Base-by-base conservation (phyloP, 2,888 invertebrate genomes). In the Volucella zonaria region DNA sequence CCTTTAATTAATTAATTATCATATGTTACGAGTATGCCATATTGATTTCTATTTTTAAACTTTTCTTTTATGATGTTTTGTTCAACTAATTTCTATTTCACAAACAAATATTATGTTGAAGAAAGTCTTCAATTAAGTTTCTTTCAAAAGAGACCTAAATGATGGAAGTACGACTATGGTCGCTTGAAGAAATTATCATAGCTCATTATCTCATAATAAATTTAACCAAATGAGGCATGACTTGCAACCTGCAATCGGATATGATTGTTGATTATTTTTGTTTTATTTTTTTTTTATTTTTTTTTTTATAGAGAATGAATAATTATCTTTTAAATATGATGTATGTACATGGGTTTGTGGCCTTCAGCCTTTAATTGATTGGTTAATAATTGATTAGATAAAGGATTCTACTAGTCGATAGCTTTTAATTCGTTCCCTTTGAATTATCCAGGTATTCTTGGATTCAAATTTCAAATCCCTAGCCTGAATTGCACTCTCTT, bases 1-100 rank as follows among this genome's bases (percentile, higher is more conserved):
- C 23, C 23, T 23, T 23, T 23, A 23, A 23, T 23, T 23, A 23
- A 23, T 23, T 23, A 23, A 31, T 31, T 31, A 31, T 31, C 31
- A 31, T 31, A 31, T 23, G 3, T 23, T 23, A 23, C 18, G 3
- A 23, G 18, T 3, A 23, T 58, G 45, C n/a, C 61, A 67, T 47
- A 68, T 68, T 68, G 61, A 59, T 68, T 40, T n/a, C 62, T 14
- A 54, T 61, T 68, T 47, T 18, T 15, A 15, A 51, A 59, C 66
- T 59, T 66, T 66, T 18, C 18, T 18, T 18, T 51, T 59, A 23
- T 8, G 12, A 49, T 51, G n/a, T 11, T 15, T 12, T 12, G 47
- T 51, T 40, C 40, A n/a, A 18, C 9, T 38, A 62, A 14, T 66
- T 66, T 14, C 9, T 14, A 15, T 47, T 38, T 68, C 31, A 14